Evolutionary conservation across 2,797 vertebrate species (phyloP).

Genomic region (Tangara arthus): DNA sequence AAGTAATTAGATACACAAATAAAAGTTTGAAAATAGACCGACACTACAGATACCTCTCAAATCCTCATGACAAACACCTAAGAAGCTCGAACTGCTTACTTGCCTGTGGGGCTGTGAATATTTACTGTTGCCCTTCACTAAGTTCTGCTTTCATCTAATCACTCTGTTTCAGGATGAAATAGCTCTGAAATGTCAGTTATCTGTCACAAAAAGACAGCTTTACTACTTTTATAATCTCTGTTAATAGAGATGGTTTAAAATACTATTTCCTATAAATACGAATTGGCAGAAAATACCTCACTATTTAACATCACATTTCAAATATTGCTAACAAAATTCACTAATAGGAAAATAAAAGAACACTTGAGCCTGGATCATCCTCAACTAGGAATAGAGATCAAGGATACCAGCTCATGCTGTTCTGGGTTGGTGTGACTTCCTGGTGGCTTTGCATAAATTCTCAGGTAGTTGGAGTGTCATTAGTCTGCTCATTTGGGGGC

Average conservation of each 20-base stretch:
- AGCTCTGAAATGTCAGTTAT: neutral
- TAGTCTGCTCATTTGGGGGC: neutral
- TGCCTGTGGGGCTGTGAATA: neutral
- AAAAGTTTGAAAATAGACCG: neutral
- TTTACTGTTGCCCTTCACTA: neutral
- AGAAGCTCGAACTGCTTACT: neutral
- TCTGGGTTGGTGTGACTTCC: neutral
- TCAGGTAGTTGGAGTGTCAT: neutral
- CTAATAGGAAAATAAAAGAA: accelerated
- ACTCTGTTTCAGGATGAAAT: neutral
- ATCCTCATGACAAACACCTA: neutral
- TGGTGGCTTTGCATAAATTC: neutral
- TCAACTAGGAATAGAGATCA: neutral
- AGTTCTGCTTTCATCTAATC: neutral
- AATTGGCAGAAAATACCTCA: neutral
- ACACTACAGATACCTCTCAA: neutral
- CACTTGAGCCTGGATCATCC: neutral
- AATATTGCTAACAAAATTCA: neutral
- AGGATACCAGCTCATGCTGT: neutral
- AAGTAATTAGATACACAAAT: neutral
- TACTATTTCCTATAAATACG: neutral
- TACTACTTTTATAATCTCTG: neutral
- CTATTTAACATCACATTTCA: neutral
- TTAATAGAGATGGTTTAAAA: neutral
- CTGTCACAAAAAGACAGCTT: neutral